phyloP scores from a whole-genome alignment of 2,113 vertebrate species.

The Nansenia antarctica region DNA sequence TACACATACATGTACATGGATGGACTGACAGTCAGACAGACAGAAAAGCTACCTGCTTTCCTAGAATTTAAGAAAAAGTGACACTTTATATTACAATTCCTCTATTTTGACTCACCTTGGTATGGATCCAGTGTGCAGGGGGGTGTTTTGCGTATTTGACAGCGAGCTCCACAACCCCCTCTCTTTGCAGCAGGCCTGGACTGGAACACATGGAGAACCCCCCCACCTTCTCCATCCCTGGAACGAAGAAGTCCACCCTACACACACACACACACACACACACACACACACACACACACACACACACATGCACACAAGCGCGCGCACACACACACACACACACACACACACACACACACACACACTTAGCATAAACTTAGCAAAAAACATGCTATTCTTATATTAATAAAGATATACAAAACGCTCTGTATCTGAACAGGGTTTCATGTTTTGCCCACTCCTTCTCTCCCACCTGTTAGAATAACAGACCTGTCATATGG shows the following conservation, averaged over 20 bases:
- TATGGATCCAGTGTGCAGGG: conserved; percentile 92
- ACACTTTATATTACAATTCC: not conserved
- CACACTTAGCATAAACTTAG: no score
- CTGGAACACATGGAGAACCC: conserved; percentile 97
- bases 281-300: not conserved
- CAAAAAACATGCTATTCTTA: not conserved
- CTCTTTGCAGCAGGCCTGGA: conserved; percentile 81
- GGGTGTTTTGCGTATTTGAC: conserved; percentile 87
- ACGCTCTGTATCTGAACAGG: not conserved
- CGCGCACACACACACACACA: not conserved
- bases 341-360: not conserved
- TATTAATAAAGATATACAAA: not conserved
- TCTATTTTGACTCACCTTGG: conserved; percentile 70
- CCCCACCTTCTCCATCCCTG: conserved; percentile 86
- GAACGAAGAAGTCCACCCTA: conserved; percentile 96
- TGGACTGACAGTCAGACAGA: not conserved
- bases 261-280: conserved; percentile 24
- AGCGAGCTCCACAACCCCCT: conserved; percentile 88
- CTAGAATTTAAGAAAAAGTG: not conserved
- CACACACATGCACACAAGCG: not conserved
- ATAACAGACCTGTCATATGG: conserved; percentile 33
- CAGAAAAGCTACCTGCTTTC: conserved; percentile 3
- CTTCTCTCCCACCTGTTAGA: conserved; percentile 53
- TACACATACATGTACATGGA: not conserved
- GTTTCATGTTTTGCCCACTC: conserved; percentile 48